These are phyloP conservation scores for Pachycephala philippinensis DNA, from an alignment of 2,113 vertebrate species.

Conservation along the genomic window DNA sequence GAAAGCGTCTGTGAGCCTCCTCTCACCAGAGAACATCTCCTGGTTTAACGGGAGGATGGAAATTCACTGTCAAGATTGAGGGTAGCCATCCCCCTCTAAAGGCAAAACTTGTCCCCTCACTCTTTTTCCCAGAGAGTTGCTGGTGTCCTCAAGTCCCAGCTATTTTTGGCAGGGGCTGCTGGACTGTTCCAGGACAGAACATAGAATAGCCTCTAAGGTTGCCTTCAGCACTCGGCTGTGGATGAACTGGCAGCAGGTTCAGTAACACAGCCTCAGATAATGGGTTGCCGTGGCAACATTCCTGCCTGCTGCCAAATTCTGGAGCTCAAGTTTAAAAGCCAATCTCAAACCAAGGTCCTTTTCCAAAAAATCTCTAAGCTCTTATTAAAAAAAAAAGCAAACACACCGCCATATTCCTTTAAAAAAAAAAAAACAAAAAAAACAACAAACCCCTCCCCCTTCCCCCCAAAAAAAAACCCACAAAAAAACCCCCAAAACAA, in stretches of 20 bases:
- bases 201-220: neutral
- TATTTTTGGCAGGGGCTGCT: neutral
- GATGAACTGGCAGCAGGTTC: slow-evolving; percentile 22
- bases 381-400: neutral
- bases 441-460: no score
- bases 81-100: neutral
- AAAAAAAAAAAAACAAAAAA: neutral
- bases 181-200: neutral
- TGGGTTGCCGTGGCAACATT: slow-evolving; percentile 37
- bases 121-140: neutral
- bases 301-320: slow-evolving; percentile 30
- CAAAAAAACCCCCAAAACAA: no score
- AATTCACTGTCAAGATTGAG: neutral
- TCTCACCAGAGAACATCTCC: neutral
- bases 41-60: neutral
- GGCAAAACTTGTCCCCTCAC: neutral
- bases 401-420: neutral
- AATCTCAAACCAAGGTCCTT: slow-evolving; percentile 10
- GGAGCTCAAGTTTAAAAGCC: slow-evolving; percentile 25
- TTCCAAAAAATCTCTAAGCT: slow-evolving; percentile 7
- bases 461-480: no score
- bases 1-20: neutral
- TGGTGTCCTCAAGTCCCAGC: neutral
- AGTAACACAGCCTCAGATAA: neutral
- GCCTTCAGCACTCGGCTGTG: neutral